These are phyloP conservation scores for Onychorhynchus coronatus DNA, from an alignment of 2,113 vertebrate genomes.

Conservation along the genomic window DNA sequence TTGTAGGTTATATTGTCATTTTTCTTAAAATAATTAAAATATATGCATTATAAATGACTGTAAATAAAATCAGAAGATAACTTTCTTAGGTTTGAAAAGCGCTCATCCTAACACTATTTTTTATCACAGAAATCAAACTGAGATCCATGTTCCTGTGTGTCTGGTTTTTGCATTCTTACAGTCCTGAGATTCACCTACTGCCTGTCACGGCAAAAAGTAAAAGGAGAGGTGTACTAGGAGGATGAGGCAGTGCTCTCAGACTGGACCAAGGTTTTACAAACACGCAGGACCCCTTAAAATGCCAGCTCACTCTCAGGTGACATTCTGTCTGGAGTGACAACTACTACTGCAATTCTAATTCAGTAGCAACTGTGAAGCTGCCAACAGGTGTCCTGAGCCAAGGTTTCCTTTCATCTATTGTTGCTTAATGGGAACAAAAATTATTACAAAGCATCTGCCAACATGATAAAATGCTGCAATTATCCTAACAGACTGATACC, in stretches of 20 bases:
- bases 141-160: neutral
- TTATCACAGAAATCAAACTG: neutral
- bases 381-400: constrained; percentile 33
- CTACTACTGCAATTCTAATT: neutral
- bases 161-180: neutral
- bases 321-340: neutral
- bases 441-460: constrained; percentile 54
- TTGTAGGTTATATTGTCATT: neutral
- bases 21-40: neutral
- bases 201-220: neutral
- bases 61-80: neutral
- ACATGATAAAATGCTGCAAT: constrained; percentile 61
- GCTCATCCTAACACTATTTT: neutral
- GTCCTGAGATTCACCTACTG: neutral
- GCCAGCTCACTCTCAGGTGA: neutral
- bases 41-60: neutral
- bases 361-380: constrained; percentile 11
- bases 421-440: constrained; percentile 58
- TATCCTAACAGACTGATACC: constrained; percentile 42
- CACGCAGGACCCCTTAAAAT: constrained; percentile 27
- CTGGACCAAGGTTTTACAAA: neutral
- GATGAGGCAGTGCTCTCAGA: neutral
- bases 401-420: constrained; percentile 32
- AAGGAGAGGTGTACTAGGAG: neutral
- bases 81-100: neutral